These are phyloP conservation scores for Drosophila leontia DNA, from an alignment of 1,140 invertebrate genomes.

Conservation along the genomic window DNA sequence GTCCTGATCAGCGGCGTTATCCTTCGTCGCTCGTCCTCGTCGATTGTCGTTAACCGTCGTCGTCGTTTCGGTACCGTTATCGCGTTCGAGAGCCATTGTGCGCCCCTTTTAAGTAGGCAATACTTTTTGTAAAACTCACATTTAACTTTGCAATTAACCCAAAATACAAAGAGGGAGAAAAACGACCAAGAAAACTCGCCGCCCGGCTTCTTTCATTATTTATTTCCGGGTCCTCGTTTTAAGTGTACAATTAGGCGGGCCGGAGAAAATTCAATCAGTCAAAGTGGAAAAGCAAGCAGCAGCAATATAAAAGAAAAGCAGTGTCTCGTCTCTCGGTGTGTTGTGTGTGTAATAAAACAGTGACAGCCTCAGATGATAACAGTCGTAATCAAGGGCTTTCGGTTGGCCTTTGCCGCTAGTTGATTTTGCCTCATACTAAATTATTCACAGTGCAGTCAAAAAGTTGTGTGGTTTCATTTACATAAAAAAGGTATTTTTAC, in stretches of 20 bases:
- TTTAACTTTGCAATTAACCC: constrained; percentile 47
- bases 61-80: constrained; percentile 31
- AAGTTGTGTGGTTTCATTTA: background rate
- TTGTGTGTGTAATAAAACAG: constrained; percentile 31
- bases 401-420: constrained; percentile 36
- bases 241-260: constrained; percentile 45
- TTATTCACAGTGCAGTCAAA: constrained; percentile 11
- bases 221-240: constrained; percentile 35
- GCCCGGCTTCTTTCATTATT: constrained; percentile 22
- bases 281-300: constrained; percentile 31
- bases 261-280: constrained; percentile 42
- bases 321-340: constrained; percentile 16
- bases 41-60: constrained; percentile 30
- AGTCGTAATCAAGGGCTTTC: constrained; percentile 42
- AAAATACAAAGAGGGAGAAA: constrained; percentile 3
- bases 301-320: constrained; percentile 18
- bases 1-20: constrained; percentile 58
- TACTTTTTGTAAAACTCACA: constrained; percentile 48
- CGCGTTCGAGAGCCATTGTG: constrained; percentile 21
- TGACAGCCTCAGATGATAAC: constrained; percentile 33
- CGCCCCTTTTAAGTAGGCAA: constrained; percentile 61
- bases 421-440: constrained; percentile 24
- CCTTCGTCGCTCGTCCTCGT: constrained; percentile 35
- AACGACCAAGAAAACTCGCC: background rate
- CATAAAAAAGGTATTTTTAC: background rate